Evolutionary conservation across 1,140 invertebrate species (phyloP).

Genomic region (Polypedilum pembai): DNA sequence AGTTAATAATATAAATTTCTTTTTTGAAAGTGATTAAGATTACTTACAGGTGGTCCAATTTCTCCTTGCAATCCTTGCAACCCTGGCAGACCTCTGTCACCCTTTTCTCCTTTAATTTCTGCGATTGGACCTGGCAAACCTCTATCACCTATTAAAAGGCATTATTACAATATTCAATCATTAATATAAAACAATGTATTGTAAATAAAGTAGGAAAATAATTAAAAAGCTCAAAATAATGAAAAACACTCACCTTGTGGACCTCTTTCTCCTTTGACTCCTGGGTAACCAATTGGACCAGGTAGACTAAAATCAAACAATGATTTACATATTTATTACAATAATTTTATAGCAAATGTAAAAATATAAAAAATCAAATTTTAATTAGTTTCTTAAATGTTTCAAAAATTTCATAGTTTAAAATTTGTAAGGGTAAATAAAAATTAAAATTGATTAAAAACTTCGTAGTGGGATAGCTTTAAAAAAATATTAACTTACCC

Average conservation of each 20-base stretch:
- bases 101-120: constrained; percentile 45
- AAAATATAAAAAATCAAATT: no score
- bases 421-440: no score
- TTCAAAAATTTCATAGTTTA: no score
- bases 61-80: constrained; percentile 31
- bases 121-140: constrained; percentile 50
- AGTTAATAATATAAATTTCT: neutral
- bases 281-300: constrained; percentile 53
- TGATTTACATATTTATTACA: neutral
- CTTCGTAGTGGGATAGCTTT: no score
- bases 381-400: no score
- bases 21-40: neutral
- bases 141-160: neutral
- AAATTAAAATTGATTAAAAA: no score
- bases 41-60: constrained; percentile 42
- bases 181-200: neutral
- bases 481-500: no score
- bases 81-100: constrained; percentile 29
- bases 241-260: constrained; percentile 37
- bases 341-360: constrained; percentile 40
- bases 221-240: no score
- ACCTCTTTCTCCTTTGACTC: constrained; percentile 48
- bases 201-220: no score
- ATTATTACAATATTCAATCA: neutral
- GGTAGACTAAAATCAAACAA: constrained; percentile 45